Conservation (phyloP, 1,140 invertebrate species). For the Macrobrachium nipponense region DNA sequence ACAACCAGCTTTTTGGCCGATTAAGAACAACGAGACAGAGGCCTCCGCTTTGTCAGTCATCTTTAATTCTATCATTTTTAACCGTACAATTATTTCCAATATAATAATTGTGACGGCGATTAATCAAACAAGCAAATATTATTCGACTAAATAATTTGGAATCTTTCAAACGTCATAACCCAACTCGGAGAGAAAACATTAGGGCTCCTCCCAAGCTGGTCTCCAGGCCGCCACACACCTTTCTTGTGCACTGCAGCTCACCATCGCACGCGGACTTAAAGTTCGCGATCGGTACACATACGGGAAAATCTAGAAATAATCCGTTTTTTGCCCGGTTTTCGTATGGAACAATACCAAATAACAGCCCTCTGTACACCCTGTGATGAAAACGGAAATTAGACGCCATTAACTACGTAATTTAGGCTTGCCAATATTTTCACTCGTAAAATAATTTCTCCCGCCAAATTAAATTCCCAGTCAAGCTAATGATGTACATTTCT, state of each 20-base stretch:
- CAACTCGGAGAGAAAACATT: conserved; percentile 59
- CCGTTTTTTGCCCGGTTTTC: too few species aligned
- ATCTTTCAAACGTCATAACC: conserved; percentile 61
- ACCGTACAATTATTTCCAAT: conserved; percentile 36
- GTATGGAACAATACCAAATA: too few species aligned
- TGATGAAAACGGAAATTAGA: background rate
- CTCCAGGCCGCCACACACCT: conserved; percentile 62
- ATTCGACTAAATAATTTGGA: conserved; percentile 60
- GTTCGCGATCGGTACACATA: conserved; percentile 48
- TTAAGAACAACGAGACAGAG: background rate
- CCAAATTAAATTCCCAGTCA: conserved; percentile 63
- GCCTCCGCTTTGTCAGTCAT: background rate
- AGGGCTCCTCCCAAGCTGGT: conserved; percentile 60
- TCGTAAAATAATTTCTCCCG: conserved; percentile 63
- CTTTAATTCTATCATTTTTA: conserved; percentile 29
- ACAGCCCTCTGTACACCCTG: background rate
- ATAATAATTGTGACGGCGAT: conserved; percentile 55
- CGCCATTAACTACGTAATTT: background rate
- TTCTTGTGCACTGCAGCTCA: conserved; percentile 62
- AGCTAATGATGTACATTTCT: conserved; percentile 62
- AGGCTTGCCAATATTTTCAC: conserved; percentile 46
- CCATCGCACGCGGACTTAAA: conserved; percentile 53
- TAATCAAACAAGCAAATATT: conserved; percentile 62
- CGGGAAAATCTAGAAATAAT: conserved; percentile 2
- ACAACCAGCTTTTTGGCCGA: conserved; percentile 24